Base-by-base conservation (phyloP, 2,113 vertebrate species). In the Triplophysa tibetana region DNA sequence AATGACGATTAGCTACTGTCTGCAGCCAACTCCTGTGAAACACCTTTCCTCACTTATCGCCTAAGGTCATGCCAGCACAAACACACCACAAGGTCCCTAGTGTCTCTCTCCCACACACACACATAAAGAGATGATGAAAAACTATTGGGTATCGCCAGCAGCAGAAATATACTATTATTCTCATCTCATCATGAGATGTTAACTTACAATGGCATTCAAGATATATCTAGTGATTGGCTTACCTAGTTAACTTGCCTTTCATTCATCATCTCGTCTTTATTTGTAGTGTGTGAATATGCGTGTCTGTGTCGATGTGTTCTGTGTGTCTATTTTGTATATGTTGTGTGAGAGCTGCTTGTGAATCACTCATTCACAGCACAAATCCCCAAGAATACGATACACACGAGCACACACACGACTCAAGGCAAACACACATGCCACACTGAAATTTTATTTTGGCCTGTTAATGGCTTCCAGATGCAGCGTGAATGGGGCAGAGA, bases 391-490 rank as follows among this genome's bases (percentile, higher is more conserved):
- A 61, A 61, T 33, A 72, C 19, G 29, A 69, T 65, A 60, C 65
- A 70, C 69, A 60, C 43, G 60, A 50, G 50, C 65, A 61, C 70
- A 29, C 75, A 68, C 77, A 72, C 26, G 10, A 75, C 38, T 52
- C 48, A 80, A 64, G 50, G 50, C 70, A 74, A 33, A 73, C 67
- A 29, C 50, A 70, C 24, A 75, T 77, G 56, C 17, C 29, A 77
- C 68, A 70, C 70, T 50, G 48, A 83, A 81, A 75, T 62, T 79
- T 67, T 78, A 54, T 62, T 81, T 23, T 81, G 79, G 81, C 65
- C 70, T 75, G 14, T 72, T 81, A 81, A 85, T 72, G 75, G 78
- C 63, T 83, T 83, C 84, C 81, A 85, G 79, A 85, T 85, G 84
- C 73, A 19, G 23, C 63, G 67, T 65, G 75, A 81, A 70, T 79